phyloP scores from a whole-genome alignment of 2,113 vertebrate genomes.

The Channa maculata region DNA sequence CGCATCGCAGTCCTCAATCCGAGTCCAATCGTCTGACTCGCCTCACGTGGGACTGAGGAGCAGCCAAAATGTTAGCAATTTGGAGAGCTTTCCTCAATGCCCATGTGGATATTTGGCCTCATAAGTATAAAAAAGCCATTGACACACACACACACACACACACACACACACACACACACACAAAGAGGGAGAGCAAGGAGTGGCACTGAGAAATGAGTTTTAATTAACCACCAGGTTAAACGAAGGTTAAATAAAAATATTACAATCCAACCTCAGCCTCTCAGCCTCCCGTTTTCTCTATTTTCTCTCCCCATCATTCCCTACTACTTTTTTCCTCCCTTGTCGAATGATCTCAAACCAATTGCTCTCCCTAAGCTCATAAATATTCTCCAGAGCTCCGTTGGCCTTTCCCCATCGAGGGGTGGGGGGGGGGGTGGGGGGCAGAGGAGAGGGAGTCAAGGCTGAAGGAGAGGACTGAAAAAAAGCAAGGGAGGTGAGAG shows the following conservation, averaged over 20 bases:
- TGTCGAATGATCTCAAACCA: constrained; percentile 71
- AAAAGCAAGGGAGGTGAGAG: neutral
- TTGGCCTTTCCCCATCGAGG: constrained; percentile 64
- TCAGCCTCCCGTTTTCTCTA: constrained; percentile 28
- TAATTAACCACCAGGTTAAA: constrained; percentile 38
- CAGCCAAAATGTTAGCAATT: neutral
- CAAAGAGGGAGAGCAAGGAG: neutral
- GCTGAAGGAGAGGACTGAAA: constrained; percentile 23
- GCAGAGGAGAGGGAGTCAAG: constrained; percentile 42
- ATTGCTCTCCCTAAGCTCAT: constrained; percentile 67
- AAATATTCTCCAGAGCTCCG: constrained; percentile 77
- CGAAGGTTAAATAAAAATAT: constrained; percentile 46
- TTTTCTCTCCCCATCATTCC: neutral
- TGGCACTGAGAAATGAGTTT: constrained; percentile 16
- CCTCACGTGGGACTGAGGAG: neutral
- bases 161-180: neutral
- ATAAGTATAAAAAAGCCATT: too few species aligned
- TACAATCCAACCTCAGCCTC: constrained; percentile 19
- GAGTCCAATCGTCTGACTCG: constrained; percentile 1
- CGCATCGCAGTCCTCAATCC: neutral
- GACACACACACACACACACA: too few species aligned
- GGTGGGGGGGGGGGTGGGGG: constrained; percentile 54
- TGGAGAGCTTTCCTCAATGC: neutral
- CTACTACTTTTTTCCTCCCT: neutral
- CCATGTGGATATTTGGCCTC: neutral